phyloP scores from a whole-genome alignment of 2,888 invertebrate species.

The Baccha elongata region DNA sequence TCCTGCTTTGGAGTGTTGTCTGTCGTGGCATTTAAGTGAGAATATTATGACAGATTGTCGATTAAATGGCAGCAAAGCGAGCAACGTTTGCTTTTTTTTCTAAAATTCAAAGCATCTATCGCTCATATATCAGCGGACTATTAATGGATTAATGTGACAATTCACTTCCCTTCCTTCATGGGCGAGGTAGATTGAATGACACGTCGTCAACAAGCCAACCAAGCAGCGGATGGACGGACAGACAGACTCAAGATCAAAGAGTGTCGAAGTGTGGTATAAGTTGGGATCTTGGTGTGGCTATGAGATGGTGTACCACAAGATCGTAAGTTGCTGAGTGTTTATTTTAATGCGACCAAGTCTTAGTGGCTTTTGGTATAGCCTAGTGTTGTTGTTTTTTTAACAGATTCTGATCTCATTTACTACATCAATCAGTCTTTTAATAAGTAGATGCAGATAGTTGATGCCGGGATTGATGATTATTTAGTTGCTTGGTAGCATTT shows the following conservation, averaged over 20 bases:
- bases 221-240: background rate
- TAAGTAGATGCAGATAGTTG: too few species aligned
- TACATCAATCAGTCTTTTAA: too few species aligned
- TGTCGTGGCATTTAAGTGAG: conserved; percentile 21
- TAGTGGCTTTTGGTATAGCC: too few species aligned
- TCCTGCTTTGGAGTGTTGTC: background rate
- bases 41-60: conserved; percentile 62
- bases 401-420: too few species aligned
- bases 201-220: background rate
- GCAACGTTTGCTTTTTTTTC: background rate
- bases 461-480: too few species aligned
- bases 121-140: conserved; percentile 30
- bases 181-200: background rate
- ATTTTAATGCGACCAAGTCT: too few species aligned
- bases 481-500: too few species aligned
- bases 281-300: too few species aligned
- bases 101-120: background rate
- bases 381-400: too few species aligned
- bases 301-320: too few species aligned
- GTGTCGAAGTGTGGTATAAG: background rate
- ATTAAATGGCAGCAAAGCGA: conserved; percentile 29
- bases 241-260: background rate
- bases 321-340: too few species aligned
- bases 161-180: conserved; percentile 34
- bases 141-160: conserved; percentile 58